phyloP scores from a whole-genome alignment of 2,113 vertebrate species.

The Argyrosomus japonicus region DNA sequence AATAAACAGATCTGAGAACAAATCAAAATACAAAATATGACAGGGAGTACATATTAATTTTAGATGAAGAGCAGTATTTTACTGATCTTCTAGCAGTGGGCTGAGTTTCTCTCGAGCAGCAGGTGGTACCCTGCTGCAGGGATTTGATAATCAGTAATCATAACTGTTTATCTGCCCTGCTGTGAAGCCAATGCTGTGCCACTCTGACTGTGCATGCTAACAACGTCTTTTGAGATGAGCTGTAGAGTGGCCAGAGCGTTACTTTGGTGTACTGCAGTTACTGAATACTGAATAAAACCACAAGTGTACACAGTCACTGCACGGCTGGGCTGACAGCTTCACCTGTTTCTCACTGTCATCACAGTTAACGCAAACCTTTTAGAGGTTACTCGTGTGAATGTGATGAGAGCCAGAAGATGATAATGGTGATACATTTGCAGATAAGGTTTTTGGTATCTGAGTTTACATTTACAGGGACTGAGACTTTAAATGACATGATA shows the following conservation, averaged over 20 bases:
- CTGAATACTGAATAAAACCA: background rate
- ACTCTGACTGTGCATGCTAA: background rate
- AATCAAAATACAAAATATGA: background rate
- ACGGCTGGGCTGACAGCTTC: background rate
- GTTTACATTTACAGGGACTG: too few species aligned
- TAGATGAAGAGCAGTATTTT: background rate
- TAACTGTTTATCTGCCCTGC: background rate
- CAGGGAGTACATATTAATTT: background rate
- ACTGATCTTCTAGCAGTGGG: background rate
- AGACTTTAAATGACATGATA: too few species aligned
- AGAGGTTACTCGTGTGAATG: background rate
- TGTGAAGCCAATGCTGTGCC: background rate
- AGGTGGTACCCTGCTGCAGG: background rate
- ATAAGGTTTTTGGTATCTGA: background rate
- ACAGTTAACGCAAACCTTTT: too few species aligned
- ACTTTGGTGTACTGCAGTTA: background rate
- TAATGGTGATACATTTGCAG: background rate
- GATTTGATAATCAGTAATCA: background rate
- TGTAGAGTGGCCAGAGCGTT: background rate
- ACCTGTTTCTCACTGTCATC: background rate
- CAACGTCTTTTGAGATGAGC: background rate
- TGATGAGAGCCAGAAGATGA: background rate
- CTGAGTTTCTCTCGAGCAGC: background rate
- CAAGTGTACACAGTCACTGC: background rate
- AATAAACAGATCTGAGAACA: background rate